phyloP scores from a whole-genome alignment of 2,113 vertebrate genomes.

The Centrocercus urophasianus region DNA sequence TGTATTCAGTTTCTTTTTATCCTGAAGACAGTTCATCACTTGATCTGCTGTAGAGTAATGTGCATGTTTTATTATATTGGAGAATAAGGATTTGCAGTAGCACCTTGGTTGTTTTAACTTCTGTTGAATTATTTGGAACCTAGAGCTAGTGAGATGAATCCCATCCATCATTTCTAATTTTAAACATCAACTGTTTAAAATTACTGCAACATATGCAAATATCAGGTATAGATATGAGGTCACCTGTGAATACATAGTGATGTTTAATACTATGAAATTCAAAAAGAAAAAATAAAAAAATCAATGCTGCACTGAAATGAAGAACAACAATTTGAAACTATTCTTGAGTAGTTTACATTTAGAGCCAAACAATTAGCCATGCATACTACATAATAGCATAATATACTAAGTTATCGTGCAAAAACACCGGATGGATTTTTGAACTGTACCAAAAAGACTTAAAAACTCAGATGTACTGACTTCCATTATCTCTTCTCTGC shows the following conservation, averaged over 20 bases:
- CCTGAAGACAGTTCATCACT: background rate
- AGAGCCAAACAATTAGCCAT: background rate
- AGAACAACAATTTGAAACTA: background rate
- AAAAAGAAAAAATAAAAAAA: background rate
- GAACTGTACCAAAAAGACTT: background rate
- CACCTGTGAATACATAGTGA: background rate
- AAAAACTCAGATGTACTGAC: background rate
- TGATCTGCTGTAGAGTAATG: background rate
- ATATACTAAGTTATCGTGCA: background rate
- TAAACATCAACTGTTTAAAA: background rate
- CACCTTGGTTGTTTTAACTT: background rate
- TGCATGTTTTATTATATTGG: rapidly evolving
- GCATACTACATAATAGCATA: background rate
- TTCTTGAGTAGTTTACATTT: background rate
- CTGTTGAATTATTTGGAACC: background rate
- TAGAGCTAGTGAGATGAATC: background rate
- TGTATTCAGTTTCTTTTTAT: background rate
- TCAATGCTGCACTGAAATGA: background rate
- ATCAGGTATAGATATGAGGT: background rate
- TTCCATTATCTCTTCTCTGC: background rate
- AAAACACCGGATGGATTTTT: background rate
- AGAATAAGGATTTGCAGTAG: background rate
- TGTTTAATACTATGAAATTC: background rate
- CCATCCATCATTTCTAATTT: background rate
- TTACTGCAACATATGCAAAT: background rate